Percentiles rank a stretch among this genome's conserved stretches.
Evolutionary conservation across 2,888 invertebrate genomes (phyloP).

Genomic region (Melinopterus prodromus): DNA sequence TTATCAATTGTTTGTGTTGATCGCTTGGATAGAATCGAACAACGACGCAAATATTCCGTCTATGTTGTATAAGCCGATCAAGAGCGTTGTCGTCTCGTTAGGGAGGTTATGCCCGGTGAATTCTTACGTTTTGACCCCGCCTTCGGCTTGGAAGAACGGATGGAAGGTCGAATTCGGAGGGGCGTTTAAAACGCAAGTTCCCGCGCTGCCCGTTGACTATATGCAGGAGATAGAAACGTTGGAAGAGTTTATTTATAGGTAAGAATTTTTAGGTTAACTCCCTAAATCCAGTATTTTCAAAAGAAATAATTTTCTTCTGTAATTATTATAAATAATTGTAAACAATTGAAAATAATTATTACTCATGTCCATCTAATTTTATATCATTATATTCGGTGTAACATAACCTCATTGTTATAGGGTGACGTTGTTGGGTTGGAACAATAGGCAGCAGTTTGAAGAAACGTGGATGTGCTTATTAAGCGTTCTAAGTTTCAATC

Average conservation of each 20-base stretch:
- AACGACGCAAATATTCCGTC: slow-evolving; percentile 57
- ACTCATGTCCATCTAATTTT: no score
- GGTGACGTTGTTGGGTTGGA: slow-evolving; percentile 87
- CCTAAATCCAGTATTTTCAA: slow-evolving; percentile 8
- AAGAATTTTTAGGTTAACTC: slow-evolving; percentile 35
- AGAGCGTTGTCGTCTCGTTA: slow-evolving; percentile 64
- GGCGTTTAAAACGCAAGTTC: slow-evolving; percentile 59
- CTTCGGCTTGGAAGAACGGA: slow-evolving; percentile 70
- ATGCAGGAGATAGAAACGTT: slow-evolving; percentile 85
- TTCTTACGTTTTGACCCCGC: slow-evolving; percentile 72
- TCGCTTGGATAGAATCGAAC: slow-evolving; percentile 62
- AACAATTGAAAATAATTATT: no score
- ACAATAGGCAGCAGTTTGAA: slow-evolving; percentile 91
- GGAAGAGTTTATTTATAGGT: slow-evolving; percentile 86
- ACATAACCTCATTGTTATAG: slow-evolving; percentile 58
- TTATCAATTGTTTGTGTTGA: slow-evolving; percentile 60
- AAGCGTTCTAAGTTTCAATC: slow-evolving; percentile 74
- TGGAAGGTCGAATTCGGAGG: slow-evolving; percentile 66
- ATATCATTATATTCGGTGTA: no score
- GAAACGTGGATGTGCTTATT: slow-evolving; percentile 96
- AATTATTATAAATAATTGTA: no score
- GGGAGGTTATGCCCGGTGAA: slow-evolving; percentile 70
- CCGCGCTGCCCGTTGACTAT: slow-evolving; percentile 73
- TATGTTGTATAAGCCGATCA: slow-evolving; percentile 58
- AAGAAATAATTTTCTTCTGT: slow-evolving; percentile 41